Evolutionary conservation across 2,888 invertebrate genomes (phyloP), one percentile per base, ranked within the genome.

Genomic region (Drosophila mimica): DNA sequence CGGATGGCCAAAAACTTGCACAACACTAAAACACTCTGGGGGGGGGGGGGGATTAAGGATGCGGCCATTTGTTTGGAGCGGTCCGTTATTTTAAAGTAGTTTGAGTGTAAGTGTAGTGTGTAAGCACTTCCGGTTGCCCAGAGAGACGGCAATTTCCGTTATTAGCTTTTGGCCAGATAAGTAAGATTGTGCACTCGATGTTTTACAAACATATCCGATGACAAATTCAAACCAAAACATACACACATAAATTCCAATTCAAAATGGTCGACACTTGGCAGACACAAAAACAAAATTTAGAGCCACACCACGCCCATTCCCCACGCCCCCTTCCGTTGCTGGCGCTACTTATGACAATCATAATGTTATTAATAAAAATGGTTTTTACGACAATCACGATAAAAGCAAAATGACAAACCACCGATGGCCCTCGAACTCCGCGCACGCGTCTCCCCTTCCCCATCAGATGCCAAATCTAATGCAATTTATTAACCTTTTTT

Each of bases 401-500:
- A 74, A 82, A 86, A 79, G 86, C 79, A 68, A 81, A 80, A 79
- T 54, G 64, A 31, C 65, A 8, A 46, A 15, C 28, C 33, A 25
- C 20, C 30, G 28, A 13, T 53, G 53, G 17, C 34, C 52, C 70
- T 52, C 46, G 59, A 63, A 20, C 13, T 8, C 8, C 5, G 40
- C 30, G 63, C 81, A 84, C 84, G 82, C 88, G 82, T 48, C 72
- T 38, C 52, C 56, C 56, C 62, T 67, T 30, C 71, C 74, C 77
- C 83, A 81, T 79, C 8, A 15, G 79, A 91, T 86, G 88, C 82
- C 91, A 90, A 89, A 91, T 91, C 90, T 92, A 92, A 92, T 92
- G 88, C 84, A 92, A 92, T 92, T 91, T 92, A 92, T 92, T 92
- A 91, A 91, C 80, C 86, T 86, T 88, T 90, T 88, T 91, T 87